Evolutionary conservation across 2,888 invertebrate species (phyloP), one percentile per base, ranked within the genome.

Genomic region (Caradrina kadenii): DNA sequence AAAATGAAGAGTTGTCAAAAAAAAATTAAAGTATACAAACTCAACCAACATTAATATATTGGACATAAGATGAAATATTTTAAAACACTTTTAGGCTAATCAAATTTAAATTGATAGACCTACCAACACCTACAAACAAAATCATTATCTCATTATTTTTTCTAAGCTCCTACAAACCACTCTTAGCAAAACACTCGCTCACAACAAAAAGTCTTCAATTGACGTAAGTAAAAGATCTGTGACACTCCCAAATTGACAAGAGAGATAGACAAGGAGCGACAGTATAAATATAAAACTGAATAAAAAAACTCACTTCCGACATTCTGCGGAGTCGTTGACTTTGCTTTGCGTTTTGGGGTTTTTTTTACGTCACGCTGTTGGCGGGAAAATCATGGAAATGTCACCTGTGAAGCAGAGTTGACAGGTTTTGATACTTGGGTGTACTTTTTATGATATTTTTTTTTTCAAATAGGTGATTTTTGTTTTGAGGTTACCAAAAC

Each of bases 321-420:
- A 85, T 85, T 87, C 87, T 80, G 81, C 78, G 84, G 80, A 84
- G 85, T 84, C 83, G 84, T 90, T 88, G 89, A 88, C 87, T 88
- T 85, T 82, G 80, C 85, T 86, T 83, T 75, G 80, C 82, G 79
- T 77, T 79, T 77, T 74, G 79, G 77, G 74, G 72, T 77, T 83
- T 76, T 88, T 88, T 87, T 87, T 86, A 76, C 82, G 79, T 79
- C 81, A 85, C 85, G 80, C 81, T 86, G 86, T 82, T 80, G 81
- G 81, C 83, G 86, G 84, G 86, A 86, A 89, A 80, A 85, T 89
- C 90, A 88, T 87, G 89, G 80, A 90, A 90, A 90, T 90, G 89
- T 90, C 90, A 92, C 89, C 87, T 88, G 87, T 83, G 76, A 70
- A 62, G 59, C 15, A 6, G n/a, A 80, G 48, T 26, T 8, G 7